A percentile compares a stretch with the other conserved stretches of the same genome.
Evolutionary conservation across 2,797 vertebrate species (phyloP).

Genomic region (Xenopus petersii): DNA sequence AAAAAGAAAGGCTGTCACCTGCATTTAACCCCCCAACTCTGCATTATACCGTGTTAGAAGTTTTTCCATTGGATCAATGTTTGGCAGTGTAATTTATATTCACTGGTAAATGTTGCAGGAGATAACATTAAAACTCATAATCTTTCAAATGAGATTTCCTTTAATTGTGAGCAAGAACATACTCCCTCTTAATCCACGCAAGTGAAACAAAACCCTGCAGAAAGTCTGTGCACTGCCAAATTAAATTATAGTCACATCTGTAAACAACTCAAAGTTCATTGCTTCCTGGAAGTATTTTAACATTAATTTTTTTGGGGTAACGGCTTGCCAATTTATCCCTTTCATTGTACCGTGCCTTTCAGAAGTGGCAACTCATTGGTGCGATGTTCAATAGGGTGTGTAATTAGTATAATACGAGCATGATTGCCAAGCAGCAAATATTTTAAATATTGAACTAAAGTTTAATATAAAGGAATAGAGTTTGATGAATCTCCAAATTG

Average conservation of each 20-base stretch:
- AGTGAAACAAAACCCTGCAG: constrained; percentile 46
- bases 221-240: constrained; percentile 56
- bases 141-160: constrained; percentile 69
- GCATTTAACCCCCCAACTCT: not conserved
- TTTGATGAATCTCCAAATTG: too few relatives aligned
- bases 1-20: constrained; percentile 2
- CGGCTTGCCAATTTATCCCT: not conserved
- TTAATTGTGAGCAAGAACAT: constrained; percentile 66
- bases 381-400: too few relatives aligned
- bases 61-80: constrained; percentile 57
- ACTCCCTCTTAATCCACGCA: constrained; percentile 62
- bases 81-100: constrained; percentile 60
- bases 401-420: too few relatives aligned
- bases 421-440: too few relatives aligned
- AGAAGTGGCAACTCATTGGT: not conserved
- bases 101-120: constrained; percentile 51
- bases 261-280: constrained; percentile 54
- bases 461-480: too few relatives aligned
- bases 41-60: not conserved
- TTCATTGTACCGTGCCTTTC: not conserved
- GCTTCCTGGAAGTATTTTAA: constrained; percentile 50
- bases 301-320: not conserved
- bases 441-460: too few relatives aligned
- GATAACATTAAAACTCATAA: constrained; percentile 61
- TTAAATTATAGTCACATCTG: constrained; percentile 50